A percentile compares a stretch with the other conserved stretches of the same genome.
phyloP scores from a whole-genome alignment of 2,888 invertebrate species.

The Sepiola atlantica region DNA sequence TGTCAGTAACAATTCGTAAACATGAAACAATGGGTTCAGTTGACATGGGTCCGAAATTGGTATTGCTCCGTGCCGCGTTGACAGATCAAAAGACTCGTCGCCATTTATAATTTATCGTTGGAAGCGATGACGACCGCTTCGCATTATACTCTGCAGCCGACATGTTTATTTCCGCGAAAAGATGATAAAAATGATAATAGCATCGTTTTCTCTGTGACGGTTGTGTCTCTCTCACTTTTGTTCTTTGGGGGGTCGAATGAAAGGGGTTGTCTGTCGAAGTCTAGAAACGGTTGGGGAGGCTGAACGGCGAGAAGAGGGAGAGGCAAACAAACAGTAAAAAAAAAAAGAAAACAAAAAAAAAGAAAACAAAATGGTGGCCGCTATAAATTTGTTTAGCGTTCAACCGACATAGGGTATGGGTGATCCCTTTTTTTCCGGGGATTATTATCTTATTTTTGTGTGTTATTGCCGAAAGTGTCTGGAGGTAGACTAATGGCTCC shows the following conservation, averaged over 20 bases:
- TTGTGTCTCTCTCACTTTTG: neutral
- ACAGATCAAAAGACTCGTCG: neutral
- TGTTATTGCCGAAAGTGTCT: neutral
- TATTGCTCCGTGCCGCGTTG: neutral
- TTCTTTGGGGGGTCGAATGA: neutral
- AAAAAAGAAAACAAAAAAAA: neutral
- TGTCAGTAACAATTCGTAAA: constrained; percentile 32
- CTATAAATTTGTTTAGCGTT: constrained; percentile 8
- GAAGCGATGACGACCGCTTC: neutral
- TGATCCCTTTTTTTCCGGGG: neutral
- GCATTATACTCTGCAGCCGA: neutral
- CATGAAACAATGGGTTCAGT: constrained; percentile 32
- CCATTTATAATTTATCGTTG: neutral
- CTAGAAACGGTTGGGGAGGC: neutral
- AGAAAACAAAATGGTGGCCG: neutral
- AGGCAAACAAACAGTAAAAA: too few species aligned
- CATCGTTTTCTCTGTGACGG: neutral
- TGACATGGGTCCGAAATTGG: constrained; percentile 6
- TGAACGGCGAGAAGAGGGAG: neutral
- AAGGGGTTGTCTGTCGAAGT: neutral
- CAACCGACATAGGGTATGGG: neutral
- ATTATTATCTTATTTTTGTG: constrained; percentile 23
- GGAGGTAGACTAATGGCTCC: neutral
- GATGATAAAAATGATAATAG: neutral
- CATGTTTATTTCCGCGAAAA: neutral